phyloP scores from a whole-genome alignment of 2,797 vertebrate genomes.

The Bryconaethiops microstoma region DNA sequence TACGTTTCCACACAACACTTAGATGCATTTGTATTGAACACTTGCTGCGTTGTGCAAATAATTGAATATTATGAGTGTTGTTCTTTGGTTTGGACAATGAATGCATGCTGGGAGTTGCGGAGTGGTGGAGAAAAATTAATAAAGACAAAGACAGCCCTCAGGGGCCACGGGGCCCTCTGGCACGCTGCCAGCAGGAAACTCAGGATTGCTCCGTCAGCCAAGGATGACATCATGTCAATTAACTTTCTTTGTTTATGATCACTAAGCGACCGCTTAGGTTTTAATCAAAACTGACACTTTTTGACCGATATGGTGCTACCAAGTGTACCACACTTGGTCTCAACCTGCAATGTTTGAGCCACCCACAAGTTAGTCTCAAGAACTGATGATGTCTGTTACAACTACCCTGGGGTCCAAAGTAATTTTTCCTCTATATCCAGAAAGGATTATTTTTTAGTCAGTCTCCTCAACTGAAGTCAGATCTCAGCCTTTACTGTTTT shows the following conservation, averaged over 20 bases:
- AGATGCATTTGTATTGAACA: background rate
- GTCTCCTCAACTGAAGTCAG: background rate
- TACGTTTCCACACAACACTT: background rate
- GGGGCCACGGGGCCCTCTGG: slow-evolving; percentile 37
- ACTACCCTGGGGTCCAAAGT: background rate
- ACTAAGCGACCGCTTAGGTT: background rate
- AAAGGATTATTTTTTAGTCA: background rate
- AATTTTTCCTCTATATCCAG: background rate
- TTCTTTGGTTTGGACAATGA: background rate
- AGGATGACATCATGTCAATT: slow-evolving; percentile 73
- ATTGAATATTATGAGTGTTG: background rate
- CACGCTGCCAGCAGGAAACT: slow-evolving; percentile 70
- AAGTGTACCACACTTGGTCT: background rate
- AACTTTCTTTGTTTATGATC: slow-evolving; percentile 54
- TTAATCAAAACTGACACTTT: background rate
- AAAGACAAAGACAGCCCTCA: slow-evolving; percentile 42
- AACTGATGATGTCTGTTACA: background rate
- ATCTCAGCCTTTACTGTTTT: background rate
- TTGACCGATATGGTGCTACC: background rate
- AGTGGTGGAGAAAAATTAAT: slow-evolving; percentile 19
- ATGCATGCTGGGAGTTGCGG: background rate
- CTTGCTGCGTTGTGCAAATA: background rate
- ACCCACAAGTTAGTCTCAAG: background rate
- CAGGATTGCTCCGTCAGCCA: slow-evolving; percentile 71
- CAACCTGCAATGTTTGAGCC: background rate